phyloP scores from a whole-genome alignment of 2,113 vertebrate genomes.

The Tachuris rubrigastra region DNA sequence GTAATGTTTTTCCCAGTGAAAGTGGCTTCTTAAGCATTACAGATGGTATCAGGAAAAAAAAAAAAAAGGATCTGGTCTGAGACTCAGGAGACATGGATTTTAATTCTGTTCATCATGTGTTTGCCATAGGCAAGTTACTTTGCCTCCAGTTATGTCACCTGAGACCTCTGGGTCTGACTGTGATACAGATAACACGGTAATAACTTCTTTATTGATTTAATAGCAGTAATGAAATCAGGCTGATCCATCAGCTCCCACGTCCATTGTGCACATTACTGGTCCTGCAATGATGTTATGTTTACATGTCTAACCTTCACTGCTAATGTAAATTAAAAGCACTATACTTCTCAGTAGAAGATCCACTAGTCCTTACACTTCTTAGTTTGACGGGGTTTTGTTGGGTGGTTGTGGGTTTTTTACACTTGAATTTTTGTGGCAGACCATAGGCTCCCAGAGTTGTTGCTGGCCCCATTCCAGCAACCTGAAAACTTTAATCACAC shows the following conservation, averaged over 20 bases:
- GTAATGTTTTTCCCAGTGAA: background rate
- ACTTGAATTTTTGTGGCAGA: background rate
- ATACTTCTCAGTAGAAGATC: background rate
- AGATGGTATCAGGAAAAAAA: background rate
- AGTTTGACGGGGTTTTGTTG: background rate
- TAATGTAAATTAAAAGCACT: background rate
- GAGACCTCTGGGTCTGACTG: background rate
- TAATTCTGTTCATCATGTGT: background rate
- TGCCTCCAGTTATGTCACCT: background rate
- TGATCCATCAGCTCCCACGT: background rate
- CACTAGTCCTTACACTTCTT: background rate
- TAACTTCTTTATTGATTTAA: background rate
- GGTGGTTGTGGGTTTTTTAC: background rate
- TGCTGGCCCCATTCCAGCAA: background rate
- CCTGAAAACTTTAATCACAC: background rate
- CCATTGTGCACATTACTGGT: background rate
- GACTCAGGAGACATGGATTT: background rate
- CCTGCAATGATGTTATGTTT: background rate
- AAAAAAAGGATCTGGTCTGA: background rate
- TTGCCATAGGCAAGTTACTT: constrained; percentile 1
- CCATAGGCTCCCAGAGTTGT: background rate
- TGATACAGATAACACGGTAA: background rate
- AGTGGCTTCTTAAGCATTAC: background rate
- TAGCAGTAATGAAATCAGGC: background rate
- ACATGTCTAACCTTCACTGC: background rate